Evolutionary conservation across 2,888 invertebrate species (phyloP), one percentile per base, ranked within the genome.

Genomic region (Caenorhabditis drosophilae): DNA sequence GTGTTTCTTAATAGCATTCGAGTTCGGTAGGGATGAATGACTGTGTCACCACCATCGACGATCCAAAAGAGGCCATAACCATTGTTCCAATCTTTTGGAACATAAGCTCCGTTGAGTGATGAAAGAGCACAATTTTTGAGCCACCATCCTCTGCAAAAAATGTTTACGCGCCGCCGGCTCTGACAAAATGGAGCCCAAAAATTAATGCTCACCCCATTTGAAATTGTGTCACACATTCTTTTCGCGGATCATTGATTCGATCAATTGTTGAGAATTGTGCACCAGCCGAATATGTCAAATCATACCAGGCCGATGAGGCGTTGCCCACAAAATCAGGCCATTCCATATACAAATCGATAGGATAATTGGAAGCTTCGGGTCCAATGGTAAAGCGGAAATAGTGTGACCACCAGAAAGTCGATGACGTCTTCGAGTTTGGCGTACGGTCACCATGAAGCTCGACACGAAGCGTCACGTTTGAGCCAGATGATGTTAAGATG

Each of bases 41-140:
- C 58, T 7, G 60, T 57, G n/a, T 66, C 67, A 2, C 54, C 54
- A 6, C 75, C 78, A 23, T 68, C 61, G 23, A 73, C 53, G 25
- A 75, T 60, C 69, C 69, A 78, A 49, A 73, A 72, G 52, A 78
- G 57, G 62, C 78, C 78, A 51, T 78, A 78, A 26, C 78, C 78
- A 52, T 78, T 67, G 35, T 58, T 61, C 66, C 67, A 67, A 34
- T 72, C 66, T 15, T 63, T 63, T 2, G 78, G 78, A 12, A 50
- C 56, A 44, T 79, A 79, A 25, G 76, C 73, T 16, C 79, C 79
- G 46, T 79, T 79, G 15, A 79, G 59, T 1, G 77, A 70, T 4
- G 72, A 58, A 16, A 77, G 49, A 6, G 75, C 69, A 60, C 79
- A 77, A 52, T 78, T 75, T 44, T 77, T 68, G 9, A 76, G 61